Conservation (phyloP, 2,113 vertebrate species). For the Irena cyanogastra region DNA sequence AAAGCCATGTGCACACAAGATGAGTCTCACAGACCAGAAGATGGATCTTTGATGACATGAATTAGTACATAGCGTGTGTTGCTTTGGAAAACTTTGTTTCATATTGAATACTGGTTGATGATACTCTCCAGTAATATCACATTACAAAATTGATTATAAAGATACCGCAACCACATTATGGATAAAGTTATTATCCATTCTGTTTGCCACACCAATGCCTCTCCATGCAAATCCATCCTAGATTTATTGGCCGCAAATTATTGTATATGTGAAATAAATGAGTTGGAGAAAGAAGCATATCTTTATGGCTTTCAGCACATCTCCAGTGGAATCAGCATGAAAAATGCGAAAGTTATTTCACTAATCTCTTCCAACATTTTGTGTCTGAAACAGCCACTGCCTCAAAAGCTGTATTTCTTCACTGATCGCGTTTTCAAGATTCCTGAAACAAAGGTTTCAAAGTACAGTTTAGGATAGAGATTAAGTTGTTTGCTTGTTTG, state of each 20-base stretch:
- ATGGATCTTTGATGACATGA: constrained; percentile 24
- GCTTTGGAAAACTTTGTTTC: constrained; percentile 42
- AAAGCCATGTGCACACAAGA: constrained; percentile 28
- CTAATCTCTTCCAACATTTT: constrained; percentile 32
- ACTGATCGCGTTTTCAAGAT: background rate
- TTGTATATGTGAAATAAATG: constrained; percentile 46
- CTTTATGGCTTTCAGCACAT: constrained; percentile 59
- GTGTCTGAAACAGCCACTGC: background rate
- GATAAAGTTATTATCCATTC: constrained; percentile 33
- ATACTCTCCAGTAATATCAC: constrained; percentile 24
- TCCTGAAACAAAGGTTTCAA: background rate
- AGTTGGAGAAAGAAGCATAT: constrained; percentile 53
- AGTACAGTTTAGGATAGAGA: background rate
- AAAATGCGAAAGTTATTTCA: constrained; percentile 27
- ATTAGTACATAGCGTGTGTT: constrained; percentile 33
- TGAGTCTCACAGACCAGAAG: background rate
- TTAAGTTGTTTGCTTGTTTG: background rate
- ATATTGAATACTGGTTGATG: constrained; percentile 26
- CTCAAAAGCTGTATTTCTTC: background rate
- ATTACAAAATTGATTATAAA: constrained; percentile 36
- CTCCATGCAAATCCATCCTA: background rate
- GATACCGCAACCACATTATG: background rate
- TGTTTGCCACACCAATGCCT: constrained; percentile 35
- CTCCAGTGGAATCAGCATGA: constrained; percentile 31
- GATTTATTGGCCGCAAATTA: constrained; percentile 55